Evolutionary conservation across 2,888 invertebrate genomes (phyloP).

Genomic region (Girardia tigrina): DNA sequence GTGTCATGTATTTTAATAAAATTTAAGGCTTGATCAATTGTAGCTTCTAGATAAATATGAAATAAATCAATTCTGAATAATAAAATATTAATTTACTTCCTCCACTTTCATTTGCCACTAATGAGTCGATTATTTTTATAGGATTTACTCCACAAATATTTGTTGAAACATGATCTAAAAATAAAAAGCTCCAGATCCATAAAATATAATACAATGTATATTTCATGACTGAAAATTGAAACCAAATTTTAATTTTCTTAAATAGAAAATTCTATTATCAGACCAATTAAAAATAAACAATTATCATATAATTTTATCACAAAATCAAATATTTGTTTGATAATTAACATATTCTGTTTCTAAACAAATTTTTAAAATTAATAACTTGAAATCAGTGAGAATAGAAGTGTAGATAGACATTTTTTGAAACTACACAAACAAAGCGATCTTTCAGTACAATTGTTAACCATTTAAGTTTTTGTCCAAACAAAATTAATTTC

Average conservation of each 20-base stretch:
- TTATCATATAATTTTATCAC: not conserved
- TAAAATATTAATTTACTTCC: not conserved
- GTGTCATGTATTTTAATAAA: not conserved
- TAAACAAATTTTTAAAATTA: no score
- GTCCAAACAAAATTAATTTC: no score
- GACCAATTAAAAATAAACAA: slow-evolving; percentile 7
- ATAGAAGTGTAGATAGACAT: no score
- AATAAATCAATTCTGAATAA: not conserved
- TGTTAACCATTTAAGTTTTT: no score
- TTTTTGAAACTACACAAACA: no score
- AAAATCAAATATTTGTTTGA: no score
- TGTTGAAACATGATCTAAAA: not conserved
- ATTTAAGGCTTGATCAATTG: not conserved
- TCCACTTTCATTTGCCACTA: not conserved
- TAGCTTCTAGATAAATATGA: not conserved
- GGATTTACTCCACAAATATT: slow-evolving; percentile 18
- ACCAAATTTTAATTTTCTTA: not conserved
- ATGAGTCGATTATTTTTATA: not conserved
- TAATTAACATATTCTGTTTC: no score
- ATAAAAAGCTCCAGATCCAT: not conserved
- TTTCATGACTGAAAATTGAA: not conserved
- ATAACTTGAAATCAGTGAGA: no score
- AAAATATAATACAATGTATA: not conserved
- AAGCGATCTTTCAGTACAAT: no score
- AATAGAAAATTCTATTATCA: not conserved